Evolutionary conservation across 2,113 vertebrate species (phyloP), one percentile per base, ranked within the genome.

Genomic region (Coryphaenoides rupestris): DNA sequence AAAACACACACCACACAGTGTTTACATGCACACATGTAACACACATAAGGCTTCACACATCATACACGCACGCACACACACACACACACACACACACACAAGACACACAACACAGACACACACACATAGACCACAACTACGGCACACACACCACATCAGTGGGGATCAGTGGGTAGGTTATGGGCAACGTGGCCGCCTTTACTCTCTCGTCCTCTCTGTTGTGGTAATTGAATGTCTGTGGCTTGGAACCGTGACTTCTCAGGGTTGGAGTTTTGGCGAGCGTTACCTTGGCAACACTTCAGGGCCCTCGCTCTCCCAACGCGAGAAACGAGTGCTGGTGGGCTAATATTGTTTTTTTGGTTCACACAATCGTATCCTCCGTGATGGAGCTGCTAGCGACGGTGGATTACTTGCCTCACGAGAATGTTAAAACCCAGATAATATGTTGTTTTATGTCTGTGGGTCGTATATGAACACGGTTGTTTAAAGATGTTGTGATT

Each of bases 201-300:
- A 80, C 75, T 75, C 73, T 65, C 70, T 40, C n/a, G 33, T 40
- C 33, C 33, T 72, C 57, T n/a, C n/a, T n/a, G n/a, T n/a, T 60
- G 64, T 79, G 70, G 77, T 78, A 77, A 83, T 81, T 81, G 70
- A 84, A 69, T 75, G 81, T 76, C 47, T 79, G 74, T 81, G 55
- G 69, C 76, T 84, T 79, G 66, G 79, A 84, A 65, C 59, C 46
- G 64, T 69, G 65, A 65, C 65, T 73, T 13, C 58, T 68, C 56
- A 58, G 68, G 56, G 54, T 67, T 75, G 40, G 58, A 72, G 79
- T 84, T 75, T n/a, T 79, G 80, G 69, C 68, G 72, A 16, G 10
- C 28, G 82, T 85, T 79, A 49, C 84, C 66, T 70, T 61, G 69
- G 80, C 60, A 75, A 87, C 79, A 62, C 63, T 66, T 73, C 52